These are phyloP conservation scores for Shargacucullia verbasci DNA, from an alignment of 2,888 invertebrate genomes.

Conservation along the genomic window DNA sequence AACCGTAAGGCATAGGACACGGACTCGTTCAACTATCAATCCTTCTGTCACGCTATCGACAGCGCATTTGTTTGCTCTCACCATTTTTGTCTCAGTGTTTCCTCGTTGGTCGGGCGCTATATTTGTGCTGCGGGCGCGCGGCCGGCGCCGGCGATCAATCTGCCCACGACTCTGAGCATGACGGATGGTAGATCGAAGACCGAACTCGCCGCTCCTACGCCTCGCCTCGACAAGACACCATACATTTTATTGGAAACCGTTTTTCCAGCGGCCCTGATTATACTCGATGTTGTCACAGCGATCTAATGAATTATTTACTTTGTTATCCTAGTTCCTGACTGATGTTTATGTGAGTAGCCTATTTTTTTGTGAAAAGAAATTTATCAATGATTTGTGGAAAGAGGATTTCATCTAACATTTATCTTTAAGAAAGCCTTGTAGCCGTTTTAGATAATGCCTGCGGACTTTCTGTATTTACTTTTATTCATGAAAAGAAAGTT, in stretches of 20 bases:
- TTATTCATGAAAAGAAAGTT: conserved; percentile 37
- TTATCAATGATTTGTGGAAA: conserved; percentile 45
- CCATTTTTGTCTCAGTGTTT: conserved; percentile 85
- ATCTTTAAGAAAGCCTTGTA: conserved; percentile 38
- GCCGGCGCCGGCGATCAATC: conserved; percentile 82
- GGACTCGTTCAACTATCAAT: conserved; percentile 78
- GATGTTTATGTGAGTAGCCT: conserved; percentile 68
- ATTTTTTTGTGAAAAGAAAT: conserved; percentile 52
- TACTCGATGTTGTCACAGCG: conserved; percentile 68
- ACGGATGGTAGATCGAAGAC: conserved; percentile 76
- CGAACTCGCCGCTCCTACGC: conserved; percentile 63
- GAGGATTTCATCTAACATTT: conserved; percentile 34
- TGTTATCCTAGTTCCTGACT: conserved; percentile 63
- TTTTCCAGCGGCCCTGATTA: conserved; percentile 68
- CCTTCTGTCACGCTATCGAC: conserved; percentile 86
- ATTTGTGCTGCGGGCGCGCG: conserved; percentile 66
- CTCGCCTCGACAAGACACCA: conserved; percentile 70
- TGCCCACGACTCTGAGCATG: conserved; percentile 81
- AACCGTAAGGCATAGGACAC: conserved; percentile 40
- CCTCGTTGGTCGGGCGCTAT: conserved; percentile 64
- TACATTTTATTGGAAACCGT: conserved; percentile 73
- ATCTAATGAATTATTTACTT: conserved; percentile 81
- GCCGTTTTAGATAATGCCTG: conserved; percentile 41
- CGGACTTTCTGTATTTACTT: conserved; percentile 44
- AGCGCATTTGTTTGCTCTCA: conserved; percentile 86